These are phyloP conservation scores for Xylophagus ater DNA, from an alignment of 2,888 invertebrate genomes.

Conservation along the genomic window DNA sequence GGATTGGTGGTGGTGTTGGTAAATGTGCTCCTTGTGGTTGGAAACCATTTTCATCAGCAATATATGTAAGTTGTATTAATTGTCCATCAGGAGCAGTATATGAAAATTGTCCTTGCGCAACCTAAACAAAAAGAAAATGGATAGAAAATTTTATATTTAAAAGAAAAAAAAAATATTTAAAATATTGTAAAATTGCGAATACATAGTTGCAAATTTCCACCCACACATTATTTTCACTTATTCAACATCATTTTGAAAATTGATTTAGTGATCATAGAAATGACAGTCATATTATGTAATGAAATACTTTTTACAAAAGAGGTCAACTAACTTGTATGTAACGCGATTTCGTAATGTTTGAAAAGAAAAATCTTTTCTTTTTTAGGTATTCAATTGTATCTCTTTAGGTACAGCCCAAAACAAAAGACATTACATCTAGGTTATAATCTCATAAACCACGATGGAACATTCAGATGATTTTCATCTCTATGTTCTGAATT, in stretches of 20 bases:
- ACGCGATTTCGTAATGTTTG: background rate
- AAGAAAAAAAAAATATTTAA: background rate
- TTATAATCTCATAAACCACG: too few species aligned
- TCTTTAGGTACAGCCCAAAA: too few species aligned
- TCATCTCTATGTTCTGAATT: slow-evolving; percentile 3
- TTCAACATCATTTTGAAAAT: too few species aligned
- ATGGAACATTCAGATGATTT: background rate
- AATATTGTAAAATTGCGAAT: background rate
- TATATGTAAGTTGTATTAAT: slow-evolving; percentile 48
- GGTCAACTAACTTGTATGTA: background rate
- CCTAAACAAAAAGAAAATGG: slow-evolving; percentile 23
- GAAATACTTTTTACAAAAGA: background rate
- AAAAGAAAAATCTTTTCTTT: too few species aligned
- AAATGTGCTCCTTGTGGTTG: slow-evolving; percentile 44
- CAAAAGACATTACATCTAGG: too few species aligned
- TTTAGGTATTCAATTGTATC: too few species aligned
- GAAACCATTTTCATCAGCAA: slow-evolving; percentile 60
- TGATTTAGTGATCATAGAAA: too few species aligned
- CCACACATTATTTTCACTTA: too few species aligned
- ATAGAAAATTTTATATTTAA: background rate
- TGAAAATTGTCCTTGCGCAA: slow-evolving; percentile 51
- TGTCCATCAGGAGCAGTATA: slow-evolving; percentile 53
- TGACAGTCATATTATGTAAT: background rate
- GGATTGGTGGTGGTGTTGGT: slow-evolving; percentile 53
- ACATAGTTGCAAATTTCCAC: too few species aligned